A percentile compares a stretch with the other conserved stretches of the same genome.
Evolutionary conservation across 2,888 invertebrate species (phyloP).

Genomic region (Agelastica alni): DNA sequence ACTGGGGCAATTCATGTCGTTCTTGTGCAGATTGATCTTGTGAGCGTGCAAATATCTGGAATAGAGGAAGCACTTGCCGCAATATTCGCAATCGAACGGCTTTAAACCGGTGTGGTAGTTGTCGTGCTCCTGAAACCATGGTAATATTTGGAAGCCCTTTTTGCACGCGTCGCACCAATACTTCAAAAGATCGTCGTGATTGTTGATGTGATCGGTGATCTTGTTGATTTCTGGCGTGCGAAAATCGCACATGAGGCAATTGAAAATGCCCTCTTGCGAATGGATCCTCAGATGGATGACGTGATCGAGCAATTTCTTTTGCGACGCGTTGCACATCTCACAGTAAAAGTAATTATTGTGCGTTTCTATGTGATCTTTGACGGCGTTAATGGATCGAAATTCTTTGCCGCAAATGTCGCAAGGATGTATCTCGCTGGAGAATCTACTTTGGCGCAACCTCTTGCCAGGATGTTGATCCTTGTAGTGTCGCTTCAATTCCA

Average conservation of each 20-base stretch:
- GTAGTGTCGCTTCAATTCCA: slow-evolving; percentile 46
- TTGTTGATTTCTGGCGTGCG: slow-evolving; percentile 47
- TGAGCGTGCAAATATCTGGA: slow-evolving; percentile 53
- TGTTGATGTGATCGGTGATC: slow-evolving; percentile 51
- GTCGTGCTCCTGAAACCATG: slow-evolving; percentile 63
- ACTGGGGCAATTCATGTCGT: slow-evolving; percentile 44
- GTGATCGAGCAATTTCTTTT: slow-evolving; percentile 53
- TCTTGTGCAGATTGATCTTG: slow-evolving; percentile 51
- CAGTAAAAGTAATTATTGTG: slow-evolving; percentile 54
- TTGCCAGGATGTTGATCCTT: slow-evolving; percentile 45
- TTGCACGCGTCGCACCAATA: slow-evolving; percentile 62
- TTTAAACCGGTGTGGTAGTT: slow-evolving; percentile 63
- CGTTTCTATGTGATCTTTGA: slow-evolving; percentile 53
- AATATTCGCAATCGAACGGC: slow-evolving; percentile 61
- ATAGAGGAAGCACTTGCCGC: slow-evolving; percentile 60
- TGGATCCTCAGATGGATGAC: slow-evolving; percentile 52
- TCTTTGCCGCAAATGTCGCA: slow-evolving; percentile 54
- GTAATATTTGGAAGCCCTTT: slow-evolving; percentile 61
- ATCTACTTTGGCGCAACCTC: slow-evolving; percentile 41
- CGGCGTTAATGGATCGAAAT: slow-evolving; percentile 46
- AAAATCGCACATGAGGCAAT: slow-evolving; percentile 53
- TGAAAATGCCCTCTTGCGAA: slow-evolving; percentile 48
- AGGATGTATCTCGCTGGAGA: slow-evolving; percentile 40
- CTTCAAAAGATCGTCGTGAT: slow-evolving; percentile 53
- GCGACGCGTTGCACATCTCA: slow-evolving; percentile 50